Conservation (phyloP, 2,113 vertebrate genomes). For the Myrmecophaga tridactyla region DNA sequence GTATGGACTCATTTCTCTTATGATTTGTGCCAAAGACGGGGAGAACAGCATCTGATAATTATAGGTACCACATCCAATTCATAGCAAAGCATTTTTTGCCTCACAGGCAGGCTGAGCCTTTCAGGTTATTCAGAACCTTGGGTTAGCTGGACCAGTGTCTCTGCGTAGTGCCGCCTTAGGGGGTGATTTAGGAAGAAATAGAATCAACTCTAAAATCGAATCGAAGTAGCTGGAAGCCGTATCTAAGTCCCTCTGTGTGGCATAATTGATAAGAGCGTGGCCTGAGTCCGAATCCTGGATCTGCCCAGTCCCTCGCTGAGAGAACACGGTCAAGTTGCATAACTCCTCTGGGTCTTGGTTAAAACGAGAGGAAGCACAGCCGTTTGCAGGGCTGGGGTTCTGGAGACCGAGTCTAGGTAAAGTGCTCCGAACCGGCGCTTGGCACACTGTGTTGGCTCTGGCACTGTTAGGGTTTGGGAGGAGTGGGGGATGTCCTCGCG, state of each 20-base stretch:
- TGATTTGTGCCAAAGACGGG: background rate
- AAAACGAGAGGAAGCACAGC: background rate
- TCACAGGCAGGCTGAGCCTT: background rate
- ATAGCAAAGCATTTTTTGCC: background rate
- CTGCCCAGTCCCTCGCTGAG: background rate
- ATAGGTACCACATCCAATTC: background rate
- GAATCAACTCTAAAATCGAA: background rate
- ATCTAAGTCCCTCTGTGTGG: background rate
- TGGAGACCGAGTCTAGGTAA: background rate
- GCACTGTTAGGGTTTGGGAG: background rate
- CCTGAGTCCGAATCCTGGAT: background rate
- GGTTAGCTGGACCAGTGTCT: background rate
- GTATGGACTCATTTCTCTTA: background rate
- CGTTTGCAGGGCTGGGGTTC: background rate
- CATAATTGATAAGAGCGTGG: background rate
- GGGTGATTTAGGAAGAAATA: background rate
- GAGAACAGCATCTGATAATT: background rate
- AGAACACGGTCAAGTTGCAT: background rate
- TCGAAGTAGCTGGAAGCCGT: background rate
- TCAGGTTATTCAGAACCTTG: background rate
- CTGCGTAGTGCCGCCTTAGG: background rate
- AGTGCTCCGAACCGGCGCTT: background rate
- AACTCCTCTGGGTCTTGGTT: background rate
- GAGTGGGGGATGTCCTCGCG: background rate
- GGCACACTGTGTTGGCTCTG: background rate